phyloP scores from a whole-genome alignment of 2,888 invertebrate genomes.

The Acleris sparsana region DNA sequence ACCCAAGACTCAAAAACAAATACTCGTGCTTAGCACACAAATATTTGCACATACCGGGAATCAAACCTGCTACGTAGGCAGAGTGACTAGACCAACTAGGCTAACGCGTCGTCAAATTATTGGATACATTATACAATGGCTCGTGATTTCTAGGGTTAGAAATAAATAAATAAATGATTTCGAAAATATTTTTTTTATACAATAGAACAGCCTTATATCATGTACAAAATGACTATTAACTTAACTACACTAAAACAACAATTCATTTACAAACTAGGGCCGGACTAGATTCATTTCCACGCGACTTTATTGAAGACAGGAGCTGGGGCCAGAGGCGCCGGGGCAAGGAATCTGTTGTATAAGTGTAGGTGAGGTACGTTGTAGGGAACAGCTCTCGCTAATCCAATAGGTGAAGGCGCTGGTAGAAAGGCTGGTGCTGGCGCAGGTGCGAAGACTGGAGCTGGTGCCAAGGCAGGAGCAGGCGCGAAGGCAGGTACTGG shows the following conservation, averaged over 20 bases:
- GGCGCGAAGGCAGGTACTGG: slow-evolving; percentile 12
- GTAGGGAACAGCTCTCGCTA: slow-evolving; percentile 53
- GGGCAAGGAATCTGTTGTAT: slow-evolving; percentile 55
- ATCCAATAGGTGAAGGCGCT: slow-evolving; percentile 53
- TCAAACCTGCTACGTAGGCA: too few species aligned
- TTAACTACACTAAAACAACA: slow-evolving; percentile 19
- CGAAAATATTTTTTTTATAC: slow-evolving; percentile 16
- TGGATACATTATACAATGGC: too few species aligned
- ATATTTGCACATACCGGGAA: too few species aligned
- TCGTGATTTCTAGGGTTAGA: background rate
- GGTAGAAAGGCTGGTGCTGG: slow-evolving; percentile 27
- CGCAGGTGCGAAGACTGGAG: slow-evolving; percentile 16
- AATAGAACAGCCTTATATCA: slow-evolving; percentile 24
- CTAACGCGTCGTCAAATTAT: too few species aligned
- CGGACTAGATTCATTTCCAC: slow-evolving; percentile 69
- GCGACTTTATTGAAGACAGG: slow-evolving; percentile 61
- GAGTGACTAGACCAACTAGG: too few species aligned
- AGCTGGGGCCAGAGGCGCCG: slow-evolving; percentile 53
- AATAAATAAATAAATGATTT: background rate
- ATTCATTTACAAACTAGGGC: slow-evolving; percentile 38
- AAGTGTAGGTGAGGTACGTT: slow-evolving; percentile 64
- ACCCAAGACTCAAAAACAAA: too few species aligned
- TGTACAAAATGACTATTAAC: slow-evolving; percentile 20
- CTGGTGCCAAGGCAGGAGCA: slow-evolving; percentile 15
- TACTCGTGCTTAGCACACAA: too few species aligned